These are phyloP conservation scores for Girardinichthys multiradiatus DNA, from an alignment of 2,113 vertebrate species.

Conservation along the genomic window DNA sequence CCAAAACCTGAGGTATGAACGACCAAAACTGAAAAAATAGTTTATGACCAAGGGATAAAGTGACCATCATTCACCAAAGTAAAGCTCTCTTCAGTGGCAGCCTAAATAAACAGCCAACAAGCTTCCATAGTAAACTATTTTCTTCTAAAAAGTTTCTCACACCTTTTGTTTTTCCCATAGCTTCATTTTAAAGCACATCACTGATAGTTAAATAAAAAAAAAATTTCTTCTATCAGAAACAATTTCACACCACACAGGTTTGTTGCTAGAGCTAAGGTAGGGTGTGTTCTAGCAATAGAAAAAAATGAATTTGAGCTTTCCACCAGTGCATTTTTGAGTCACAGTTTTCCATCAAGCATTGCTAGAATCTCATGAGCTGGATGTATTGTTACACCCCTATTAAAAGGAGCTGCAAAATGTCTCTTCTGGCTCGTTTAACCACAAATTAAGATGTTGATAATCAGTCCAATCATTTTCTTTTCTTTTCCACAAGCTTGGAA, in stretches of 20 bases:
- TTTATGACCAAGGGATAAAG: not conserved
- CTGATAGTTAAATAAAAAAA: too few species aligned
- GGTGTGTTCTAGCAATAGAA: not conserved
- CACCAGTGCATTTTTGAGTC: too few species aligned
- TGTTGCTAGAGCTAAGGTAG: not conserved
- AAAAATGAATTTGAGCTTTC: not conserved
- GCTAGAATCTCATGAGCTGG: too few species aligned
- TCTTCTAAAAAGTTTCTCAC: not conserved
- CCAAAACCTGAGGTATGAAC: too few species aligned
- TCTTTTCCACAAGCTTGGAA: slow-evolving; percentile 17
- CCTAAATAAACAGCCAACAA: not conserved
- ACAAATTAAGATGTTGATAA: not conserved
- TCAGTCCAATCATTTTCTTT: not conserved
- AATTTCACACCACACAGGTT: not conserved
- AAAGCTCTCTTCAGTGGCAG: not conserved
- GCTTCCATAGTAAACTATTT: too few species aligned
- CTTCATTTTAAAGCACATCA: not conserved
- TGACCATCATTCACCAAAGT: not conserved
- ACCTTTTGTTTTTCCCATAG: not conserved
- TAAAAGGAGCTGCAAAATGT: not conserved
- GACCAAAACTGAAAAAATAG: not conserved
- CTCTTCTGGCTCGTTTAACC: not conserved
- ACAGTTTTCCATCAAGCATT: too few species aligned
- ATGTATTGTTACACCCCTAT: too few species aligned
- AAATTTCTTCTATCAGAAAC: not conserved